Base-by-base conservation (phyloP, 1,140 invertebrate species). In the Diachasma alloeum region DNA sequence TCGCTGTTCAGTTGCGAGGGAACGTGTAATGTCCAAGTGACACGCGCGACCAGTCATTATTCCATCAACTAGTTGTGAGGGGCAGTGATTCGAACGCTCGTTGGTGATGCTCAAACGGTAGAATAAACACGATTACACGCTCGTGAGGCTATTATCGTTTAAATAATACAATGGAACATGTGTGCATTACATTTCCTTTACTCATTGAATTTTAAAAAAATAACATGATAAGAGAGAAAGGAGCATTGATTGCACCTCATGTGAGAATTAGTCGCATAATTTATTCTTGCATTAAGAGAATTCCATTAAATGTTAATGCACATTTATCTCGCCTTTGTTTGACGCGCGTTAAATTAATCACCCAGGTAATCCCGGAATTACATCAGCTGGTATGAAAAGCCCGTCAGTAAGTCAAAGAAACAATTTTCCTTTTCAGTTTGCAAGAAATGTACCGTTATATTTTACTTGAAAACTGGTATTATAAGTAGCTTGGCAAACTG, bases 41-140 rank as follows among this genome's bases (percentile, higher is more conserved):
- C 59, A 63, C 59, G 59, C 59, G 59, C 59, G 59, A 63, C 24
- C 59, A 26, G 59, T 63, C 59, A 63, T 63, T 63, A 26, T 63
- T 63, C 59, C 24, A 63, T 63, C 59, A 63, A 31, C 59, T 63
- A n/a, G 19, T 63, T 31, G 59, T 63, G 59, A 63, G 59, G 59
- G 59, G 59, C 59, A 63, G 15, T 63, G 59, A 63, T 63, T 63
- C 59, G 24, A 63, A 63, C 59, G 59, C 59, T 63, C 24, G 59
- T 63, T 63, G 19, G 59, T 63, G 39, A 42, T 42, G 59, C 59
- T 63, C 24, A 31, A 63, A 24, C 59, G 59, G 59, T 63, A 63
- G 59, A 31, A 63, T 63, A 63, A 63, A 31, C 59, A 63, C 59
- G 59, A 63, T 63, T 63, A 63, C 59, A 63, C 24, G 59, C 59